phyloP scores from a whole-genome alignment of 2,888 invertebrate species.

The Leucania comma region DNA sequence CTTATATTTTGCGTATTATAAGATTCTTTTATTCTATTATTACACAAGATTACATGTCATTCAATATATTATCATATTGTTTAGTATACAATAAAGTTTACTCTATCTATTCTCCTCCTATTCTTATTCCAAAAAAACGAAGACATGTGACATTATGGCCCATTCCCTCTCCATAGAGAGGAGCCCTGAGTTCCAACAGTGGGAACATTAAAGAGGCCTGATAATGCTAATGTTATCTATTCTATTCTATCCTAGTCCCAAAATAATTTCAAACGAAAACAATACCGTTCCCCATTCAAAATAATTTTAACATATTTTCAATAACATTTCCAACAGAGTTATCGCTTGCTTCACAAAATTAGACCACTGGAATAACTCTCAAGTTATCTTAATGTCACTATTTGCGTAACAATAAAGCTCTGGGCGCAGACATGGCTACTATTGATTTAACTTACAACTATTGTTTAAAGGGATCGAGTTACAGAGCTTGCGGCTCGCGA shows the following conservation, averaged over 20 bases:
- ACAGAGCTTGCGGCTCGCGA: slow-evolving; percentile 53
- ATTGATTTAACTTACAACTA: slow-evolving; percentile 53
- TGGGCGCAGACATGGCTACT: slow-evolving; percentile 58
- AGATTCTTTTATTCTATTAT: too few relatives aligned
- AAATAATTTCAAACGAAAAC: slow-evolving; percentile 10
- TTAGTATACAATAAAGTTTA: too few relatives aligned
- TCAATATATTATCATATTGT: too few relatives aligned
- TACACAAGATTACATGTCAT: too few relatives aligned
- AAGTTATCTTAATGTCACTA: slow-evolving; percentile 59
- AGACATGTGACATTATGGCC: too few relatives aligned
- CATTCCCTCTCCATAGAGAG: too few relatives aligned
- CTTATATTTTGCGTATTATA: too few relatives aligned
- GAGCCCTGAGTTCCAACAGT: too few relatives aligned
- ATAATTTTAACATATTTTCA: slow-evolving; percentile 36
- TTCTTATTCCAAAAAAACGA: slow-evolving; percentile 5
- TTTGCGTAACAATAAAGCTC: slow-evolving; percentile 64
- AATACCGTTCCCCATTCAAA: slow-evolving; percentile 11
- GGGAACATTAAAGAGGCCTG: too few relatives aligned
- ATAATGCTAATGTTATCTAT: too few relatives aligned
- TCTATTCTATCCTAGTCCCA: not conserved
- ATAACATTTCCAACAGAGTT: slow-evolving; percentile 44
- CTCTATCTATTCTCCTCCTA: too few relatives aligned
- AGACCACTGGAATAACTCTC: slow-evolving; percentile 52
- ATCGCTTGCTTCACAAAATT: slow-evolving; percentile 59
- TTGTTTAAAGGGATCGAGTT: slow-evolving; percentile 57